Evolutionary conservation across 2,113 vertebrate genomes (phyloP), one percentile per base, ranked within the genome.

Genomic region (Turdus rufiventris): DNA sequence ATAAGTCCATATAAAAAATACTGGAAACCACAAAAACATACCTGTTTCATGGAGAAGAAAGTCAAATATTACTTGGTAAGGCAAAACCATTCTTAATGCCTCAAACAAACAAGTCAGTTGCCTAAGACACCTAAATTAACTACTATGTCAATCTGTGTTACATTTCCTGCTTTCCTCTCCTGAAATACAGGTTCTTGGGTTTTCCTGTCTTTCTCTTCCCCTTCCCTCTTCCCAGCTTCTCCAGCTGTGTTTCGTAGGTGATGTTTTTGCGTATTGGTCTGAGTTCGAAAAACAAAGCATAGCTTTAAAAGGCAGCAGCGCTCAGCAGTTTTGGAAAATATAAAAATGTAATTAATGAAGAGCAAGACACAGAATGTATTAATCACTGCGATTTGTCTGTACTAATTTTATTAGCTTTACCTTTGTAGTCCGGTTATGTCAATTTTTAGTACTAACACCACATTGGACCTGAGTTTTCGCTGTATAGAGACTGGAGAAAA

Each of bases 141-240:
- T 43, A 4, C 33, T 43, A 1, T 50, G 19, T 14, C 12, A 21
- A 19, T 66, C 29, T 53, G 0, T 57, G 29, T 58, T 58, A 13
- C 14, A 14, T 29, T 7, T 2, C 14, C 15, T 47, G 13, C 34
- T 60, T 29, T 76, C 34, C 10, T 76, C 11, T 57, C 47, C 9
- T 33, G 42, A 75, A 88, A 76, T 47, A 25, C 20, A 81, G 20
- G 24, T 57, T 79, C 4, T 11, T 50, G 31, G 24, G 14, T 71
- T 84, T 62, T 78, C 21, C 14, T 79, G 29, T 54, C 18, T n/a
- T 82, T 29, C 3, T 53, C 18, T 66, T 63, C 31, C 4, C 3
- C 13, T 80, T 20, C 71, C 18, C 4, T 3, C 13, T 84, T 20
- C 71, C 18, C 38, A 66, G 1, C 2, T 17, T 72, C 36, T 63